Conservation (phyloP, 2,888 invertebrate species). For the Athetis lepigone region DNA sequence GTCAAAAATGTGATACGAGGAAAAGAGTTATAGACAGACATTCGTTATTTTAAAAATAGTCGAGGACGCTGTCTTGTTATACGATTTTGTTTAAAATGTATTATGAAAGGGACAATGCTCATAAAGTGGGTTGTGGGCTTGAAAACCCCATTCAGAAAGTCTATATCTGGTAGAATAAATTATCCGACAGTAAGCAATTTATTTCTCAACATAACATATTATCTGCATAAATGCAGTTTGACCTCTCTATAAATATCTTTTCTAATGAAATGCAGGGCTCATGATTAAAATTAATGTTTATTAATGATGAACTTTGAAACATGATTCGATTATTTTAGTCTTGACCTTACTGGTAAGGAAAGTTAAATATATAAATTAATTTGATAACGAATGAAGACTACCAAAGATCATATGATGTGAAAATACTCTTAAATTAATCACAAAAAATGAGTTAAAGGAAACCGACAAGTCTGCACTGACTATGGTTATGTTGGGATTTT, state of each 20-base stretch:
- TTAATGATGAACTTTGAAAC: background rate
- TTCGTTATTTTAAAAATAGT: constrained; percentile 3
- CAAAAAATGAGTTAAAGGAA: background rate
- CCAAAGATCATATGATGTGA: background rate
- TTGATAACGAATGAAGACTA: background rate
- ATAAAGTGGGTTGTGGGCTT: background rate
- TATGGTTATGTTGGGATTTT: background rate
- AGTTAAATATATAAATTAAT: background rate
- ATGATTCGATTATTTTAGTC: background rate
- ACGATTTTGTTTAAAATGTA: constrained; percentile 7
- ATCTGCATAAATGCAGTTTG: background rate
- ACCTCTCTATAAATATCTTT: background rate
- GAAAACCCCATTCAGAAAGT: background rate
- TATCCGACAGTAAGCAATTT: background rate
- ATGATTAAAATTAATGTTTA: background rate
- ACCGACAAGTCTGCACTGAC: background rate
- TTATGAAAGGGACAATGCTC: background rate
- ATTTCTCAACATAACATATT: constrained; percentile 2
- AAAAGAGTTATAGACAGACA: background rate
- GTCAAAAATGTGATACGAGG: background rate
- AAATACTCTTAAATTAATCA: background rate
- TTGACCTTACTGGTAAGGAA: background rate
- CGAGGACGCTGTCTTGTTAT: background rate
- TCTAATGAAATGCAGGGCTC: constrained; percentile 5
- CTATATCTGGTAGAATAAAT: constrained; percentile 1